phyloP scores from a whole-genome alignment of 2,797 vertebrate genomes.

The Psittacula derbiana region DNA sequence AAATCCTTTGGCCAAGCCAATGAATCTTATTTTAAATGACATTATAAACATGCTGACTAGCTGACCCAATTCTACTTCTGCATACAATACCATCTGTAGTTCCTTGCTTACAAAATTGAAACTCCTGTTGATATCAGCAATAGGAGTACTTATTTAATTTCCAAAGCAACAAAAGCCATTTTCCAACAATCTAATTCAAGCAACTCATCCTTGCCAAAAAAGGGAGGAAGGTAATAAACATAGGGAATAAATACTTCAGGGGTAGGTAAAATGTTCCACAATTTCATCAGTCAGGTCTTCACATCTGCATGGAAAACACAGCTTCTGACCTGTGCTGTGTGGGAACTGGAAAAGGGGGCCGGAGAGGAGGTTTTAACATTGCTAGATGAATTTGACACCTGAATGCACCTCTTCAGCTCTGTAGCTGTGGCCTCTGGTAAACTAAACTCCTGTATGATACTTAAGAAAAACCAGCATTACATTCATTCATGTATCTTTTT shows the following conservation, averaged over 20 bases:
- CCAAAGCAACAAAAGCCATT: not conserved
- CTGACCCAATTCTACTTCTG: not conserved
- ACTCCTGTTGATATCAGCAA: not conserved
- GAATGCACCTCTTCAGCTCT: not conserved
- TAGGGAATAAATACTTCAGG: not conserved
- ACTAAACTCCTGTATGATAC: slow-evolving; percentile 18
- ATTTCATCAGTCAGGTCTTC: not conserved
- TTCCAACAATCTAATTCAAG: not conserved
- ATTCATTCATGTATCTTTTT: not conserved
- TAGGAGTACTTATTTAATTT: not conserved
- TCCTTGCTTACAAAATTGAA: not conserved
- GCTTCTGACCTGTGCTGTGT: not conserved
- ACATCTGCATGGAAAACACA: not conserved
- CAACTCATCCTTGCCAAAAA: not conserved
- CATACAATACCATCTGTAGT: not conserved
- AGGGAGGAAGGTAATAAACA: not conserved
- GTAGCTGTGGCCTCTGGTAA: not conserved
- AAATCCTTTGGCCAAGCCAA: not conserved
- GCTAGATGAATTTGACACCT: not conserved
- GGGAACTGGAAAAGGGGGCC: not conserved
- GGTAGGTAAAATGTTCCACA: not conserved
- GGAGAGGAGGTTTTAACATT: not conserved
- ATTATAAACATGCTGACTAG: not conserved
- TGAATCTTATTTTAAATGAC: not conserved
- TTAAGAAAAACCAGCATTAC: slow-evolving; percentile 26